Evolutionary conservation across 2,888 invertebrate genomes (phyloP), one percentile per base, ranked within the genome.

Genomic region (Dastarcus helophoroides): DNA sequence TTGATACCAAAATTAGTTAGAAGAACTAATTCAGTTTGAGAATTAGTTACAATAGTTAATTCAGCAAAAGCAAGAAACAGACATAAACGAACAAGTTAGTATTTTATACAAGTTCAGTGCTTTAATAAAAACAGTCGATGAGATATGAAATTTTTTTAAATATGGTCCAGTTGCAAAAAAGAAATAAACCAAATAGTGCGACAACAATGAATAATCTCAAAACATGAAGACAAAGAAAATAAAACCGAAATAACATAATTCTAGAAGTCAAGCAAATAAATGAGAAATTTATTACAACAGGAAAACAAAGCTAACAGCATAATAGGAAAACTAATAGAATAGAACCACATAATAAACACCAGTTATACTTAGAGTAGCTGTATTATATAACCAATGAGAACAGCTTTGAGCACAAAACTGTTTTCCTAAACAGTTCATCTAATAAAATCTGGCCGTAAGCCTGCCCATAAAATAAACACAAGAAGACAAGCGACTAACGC

Each of bases 381-480:
- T 44, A 51, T 53, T 50, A 53, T 44, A 44, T 53, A 53, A 52
- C 54, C 54, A 54, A 54, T 54, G 49, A 49, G 51, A 50, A 48
- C 47, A 50, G 48, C 48, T 50, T 44, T 45, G 14, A 47, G 48
- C 51, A 53, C 58, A 56, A 60, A 58, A 59, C 57, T 57, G 54
- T 52, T 55, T 56, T 54, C 56, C 56, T 57, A 58, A 56, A 58
- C 48, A 56, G 51, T 53, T 55, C 51, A 59, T 59, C 58, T 58
- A 60, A 60, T 57, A 56, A 60, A 61, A 60, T 59, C 58, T 50
- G 53, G 48, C 50, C 39, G 38, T 42, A 52, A 54, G 56, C 58
- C 59, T 47, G 53, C 58, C 60, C 60, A 56, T 59, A 56, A 57
- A 58, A 59, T 56, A 56, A 58, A 54, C 50, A 53, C 46, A 49